Evolutionary conservation across 2,113 vertebrate genomes (phyloP).

Genomic region (Corapipo altera): DNA sequence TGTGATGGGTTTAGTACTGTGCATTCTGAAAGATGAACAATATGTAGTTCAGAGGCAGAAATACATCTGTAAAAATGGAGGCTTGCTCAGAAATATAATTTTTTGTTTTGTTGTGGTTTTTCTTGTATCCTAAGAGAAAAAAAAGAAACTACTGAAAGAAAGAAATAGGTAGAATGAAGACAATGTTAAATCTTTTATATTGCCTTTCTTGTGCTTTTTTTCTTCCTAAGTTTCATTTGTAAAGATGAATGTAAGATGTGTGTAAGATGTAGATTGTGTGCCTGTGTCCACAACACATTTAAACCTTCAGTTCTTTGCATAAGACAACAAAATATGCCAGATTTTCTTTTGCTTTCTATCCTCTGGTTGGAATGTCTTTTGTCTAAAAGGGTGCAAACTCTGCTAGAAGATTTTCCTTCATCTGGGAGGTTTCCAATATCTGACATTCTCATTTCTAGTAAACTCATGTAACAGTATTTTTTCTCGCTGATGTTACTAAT

Average conservation of each 20-base stretch:
- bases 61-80: background rate
- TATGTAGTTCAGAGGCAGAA: background rate
- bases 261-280: background rate
- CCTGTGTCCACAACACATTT: background rate
- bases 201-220: background rate
- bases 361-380: background rate
- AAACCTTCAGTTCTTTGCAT: background rate
- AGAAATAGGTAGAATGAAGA: background rate
- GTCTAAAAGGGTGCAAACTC: background rate
- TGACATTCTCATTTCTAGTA: background rate
- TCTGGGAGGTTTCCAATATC: background rate
- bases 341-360: background rate
- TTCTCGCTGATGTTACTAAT: background rate
- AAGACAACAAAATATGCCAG: background rate
- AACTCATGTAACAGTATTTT: background rate
- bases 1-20: background rate
- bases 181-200: background rate
- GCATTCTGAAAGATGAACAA: background rate
- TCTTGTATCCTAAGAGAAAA: background rate
- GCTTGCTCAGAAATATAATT: background rate
- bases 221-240: background rate
- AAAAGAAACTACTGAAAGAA: background rate
- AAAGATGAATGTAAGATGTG: no score
- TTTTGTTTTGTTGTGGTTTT: rapidly evolving
- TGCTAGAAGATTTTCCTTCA: background rate